phyloP scores from a whole-genome alignment of 2,888 invertebrate genomes.

The Cephus nigrinus region DNA sequence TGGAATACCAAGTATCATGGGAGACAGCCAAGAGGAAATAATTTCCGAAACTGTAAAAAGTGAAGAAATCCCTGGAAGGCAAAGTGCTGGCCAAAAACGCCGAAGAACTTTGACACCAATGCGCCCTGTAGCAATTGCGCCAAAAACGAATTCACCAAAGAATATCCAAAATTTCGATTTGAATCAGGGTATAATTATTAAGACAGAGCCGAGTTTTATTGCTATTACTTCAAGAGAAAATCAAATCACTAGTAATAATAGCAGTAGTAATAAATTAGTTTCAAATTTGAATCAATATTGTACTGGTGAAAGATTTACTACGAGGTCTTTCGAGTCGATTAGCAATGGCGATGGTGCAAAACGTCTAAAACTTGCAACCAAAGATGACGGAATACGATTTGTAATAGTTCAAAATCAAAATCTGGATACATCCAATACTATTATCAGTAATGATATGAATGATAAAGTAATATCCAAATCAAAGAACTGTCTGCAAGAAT shows the following conservation, averaged over 20 bases:
- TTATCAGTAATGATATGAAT: conserved; percentile 3
- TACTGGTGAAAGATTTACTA: not conserved
- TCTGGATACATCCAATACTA: conserved; percentile 7
- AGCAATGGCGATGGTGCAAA: conserved; percentile 6
- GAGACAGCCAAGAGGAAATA: conserved; percentile 10
- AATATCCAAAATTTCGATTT: conserved; percentile 8
- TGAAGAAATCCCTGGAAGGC: not conserved
- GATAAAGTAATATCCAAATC: conserved; percentile 3
- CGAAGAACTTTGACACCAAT: conserved; percentile 15
- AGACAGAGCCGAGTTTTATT: conserved; percentile 15
- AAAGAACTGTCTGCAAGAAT: conserved; percentile 3
- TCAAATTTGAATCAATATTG: conserved; percentile 3
- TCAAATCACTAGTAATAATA: conserved; percentile 9
- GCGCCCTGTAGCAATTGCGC: conserved; percentile 18
- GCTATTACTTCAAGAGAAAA: conserved; percentile 7
- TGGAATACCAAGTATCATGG: conserved; percentile 1
- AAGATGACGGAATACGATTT: conserved; percentile 9
- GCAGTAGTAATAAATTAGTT: conserved; percentile 5
- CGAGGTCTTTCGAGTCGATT: not conserved
- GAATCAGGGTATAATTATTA: conserved; percentile 2
- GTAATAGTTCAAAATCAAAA: conserved; percentile 14
- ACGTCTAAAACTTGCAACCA: conserved; percentile 13
- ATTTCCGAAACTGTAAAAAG: not conserved
- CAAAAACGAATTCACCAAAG: conserved; percentile 21
- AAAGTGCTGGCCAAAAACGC: conserved; percentile 14